These are phyloP conservation scores for Synanthedon myopaeformis DNA, from an alignment of 2,888 invertebrate genomes.

Conservation along the genomic window DNA sequence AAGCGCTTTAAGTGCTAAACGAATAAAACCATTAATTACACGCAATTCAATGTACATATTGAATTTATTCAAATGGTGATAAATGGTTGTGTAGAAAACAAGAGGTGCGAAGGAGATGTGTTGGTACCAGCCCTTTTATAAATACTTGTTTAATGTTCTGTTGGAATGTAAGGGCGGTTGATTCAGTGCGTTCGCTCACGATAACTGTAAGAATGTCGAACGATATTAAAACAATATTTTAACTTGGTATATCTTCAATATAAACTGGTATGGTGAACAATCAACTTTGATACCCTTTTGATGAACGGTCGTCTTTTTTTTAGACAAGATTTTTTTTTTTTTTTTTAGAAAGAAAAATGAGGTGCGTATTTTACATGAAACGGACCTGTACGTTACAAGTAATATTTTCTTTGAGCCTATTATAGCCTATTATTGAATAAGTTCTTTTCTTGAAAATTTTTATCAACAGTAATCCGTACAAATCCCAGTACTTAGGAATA, in stretches of 20 bases:
- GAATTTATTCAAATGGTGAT: slow-evolving; percentile 71
- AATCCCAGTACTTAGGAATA: slow-evolving; percentile 22
- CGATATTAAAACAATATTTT: neutral
- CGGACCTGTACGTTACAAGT: too few relatives aligned
- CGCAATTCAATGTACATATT: slow-evolving; percentile 70
- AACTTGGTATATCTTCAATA: too few relatives aligned
- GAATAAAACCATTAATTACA: slow-evolving; percentile 71
- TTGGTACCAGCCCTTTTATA: slow-evolving; percentile 14
- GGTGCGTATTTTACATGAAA: too few relatives aligned
- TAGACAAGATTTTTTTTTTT: too few relatives aligned
- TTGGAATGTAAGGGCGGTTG: slow-evolving; percentile 34
- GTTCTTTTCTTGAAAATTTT: slow-evolving; percentile 1
- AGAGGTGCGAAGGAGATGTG: slow-evolving; percentile 50
- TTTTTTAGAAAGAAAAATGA: too few relatives aligned
- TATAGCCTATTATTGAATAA: too few relatives aligned
- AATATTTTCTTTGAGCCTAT: too few relatives aligned
- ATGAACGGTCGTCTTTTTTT: too few relatives aligned
- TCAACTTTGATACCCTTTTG: too few relatives aligned
- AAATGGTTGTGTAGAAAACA: slow-evolving; percentile 54
- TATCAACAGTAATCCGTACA: slow-evolving; percentile 1
- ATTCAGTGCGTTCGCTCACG: slow-evolving; percentile 33
- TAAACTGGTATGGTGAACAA: too few relatives aligned
- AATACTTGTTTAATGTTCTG: slow-evolving; percentile 18
- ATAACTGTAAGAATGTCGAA: slow-evolving; percentile 9
- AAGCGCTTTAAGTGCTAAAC: slow-evolving; percentile 69